A percentile compares a stretch with the other conserved stretches of the same genome.
phyloP scores from a whole-genome alignment of 2,113 vertebrate genomes.

The Antennarius striatus region DNA sequence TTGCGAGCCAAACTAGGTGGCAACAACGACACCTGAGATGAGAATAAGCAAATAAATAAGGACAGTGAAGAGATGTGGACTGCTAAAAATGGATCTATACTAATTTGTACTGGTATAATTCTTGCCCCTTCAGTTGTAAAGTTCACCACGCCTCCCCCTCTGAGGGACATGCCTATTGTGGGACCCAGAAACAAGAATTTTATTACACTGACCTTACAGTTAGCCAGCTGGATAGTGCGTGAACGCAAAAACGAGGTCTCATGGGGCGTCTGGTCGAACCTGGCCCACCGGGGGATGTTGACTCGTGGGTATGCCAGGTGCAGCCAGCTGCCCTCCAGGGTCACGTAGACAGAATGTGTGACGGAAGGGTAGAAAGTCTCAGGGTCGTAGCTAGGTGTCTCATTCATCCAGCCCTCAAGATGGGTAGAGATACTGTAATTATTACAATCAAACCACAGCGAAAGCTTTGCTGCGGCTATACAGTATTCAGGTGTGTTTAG shows the following conservation, averaged over 20 bases:
- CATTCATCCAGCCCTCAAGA: conserved; percentile 88
- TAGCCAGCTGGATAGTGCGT: conserved; percentile 73
- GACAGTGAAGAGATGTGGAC: too few species aligned
- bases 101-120: neutral
- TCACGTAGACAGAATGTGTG: conserved; percentile 80
- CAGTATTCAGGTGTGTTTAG: conserved; percentile 4
- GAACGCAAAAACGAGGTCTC: conserved; percentile 72
- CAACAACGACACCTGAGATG: conserved; percentile 79
- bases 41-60: too few species aligned
- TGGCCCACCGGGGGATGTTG: conserved; percentile 78
- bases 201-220: conserved; percentile 78
- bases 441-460: neutral
- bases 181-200: neutral
- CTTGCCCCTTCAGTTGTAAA: conserved; percentile 37
- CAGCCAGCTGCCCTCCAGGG: conserved; percentile 77
- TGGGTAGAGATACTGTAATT: neutral
- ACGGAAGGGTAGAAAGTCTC: conserved; percentile 82
- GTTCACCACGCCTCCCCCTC: conserved; percentile 25
- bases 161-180: neutral
- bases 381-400: conserved; percentile 80
- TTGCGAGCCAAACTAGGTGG: conserved; percentile 84
- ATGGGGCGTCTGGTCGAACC: conserved; percentile 74
- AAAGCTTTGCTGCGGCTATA: neutral
- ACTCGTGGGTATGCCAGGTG: conserved; percentile 80
- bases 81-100: neutral